Evolutionary conservation across 2,797 vertebrate species (phyloP).

Genomic region (Dromococcyx pavoninus): DNA sequence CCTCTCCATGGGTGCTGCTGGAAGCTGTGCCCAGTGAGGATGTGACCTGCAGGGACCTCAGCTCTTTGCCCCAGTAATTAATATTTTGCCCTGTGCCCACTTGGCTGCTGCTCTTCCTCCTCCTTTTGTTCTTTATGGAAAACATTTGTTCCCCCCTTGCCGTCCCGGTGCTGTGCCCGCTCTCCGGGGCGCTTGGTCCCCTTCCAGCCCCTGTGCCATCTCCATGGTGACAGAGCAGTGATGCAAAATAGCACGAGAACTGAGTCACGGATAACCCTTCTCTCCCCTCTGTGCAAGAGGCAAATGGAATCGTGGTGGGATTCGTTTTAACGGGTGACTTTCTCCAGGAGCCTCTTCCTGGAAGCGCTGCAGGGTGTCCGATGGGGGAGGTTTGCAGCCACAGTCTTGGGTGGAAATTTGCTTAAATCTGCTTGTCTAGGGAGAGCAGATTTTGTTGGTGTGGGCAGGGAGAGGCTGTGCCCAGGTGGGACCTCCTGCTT

Average conservation of each 20-base stretch:
- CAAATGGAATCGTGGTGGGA: background rate
- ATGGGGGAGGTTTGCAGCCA: accelerated
- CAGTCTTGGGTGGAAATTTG: background rate
- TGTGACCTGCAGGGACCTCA: background rate
- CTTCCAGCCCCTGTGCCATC: conserved; percentile 24
- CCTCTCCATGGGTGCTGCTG: background rate
- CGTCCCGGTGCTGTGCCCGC: background rate
- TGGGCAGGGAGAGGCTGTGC: background rate
- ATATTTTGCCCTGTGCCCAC: background rate
- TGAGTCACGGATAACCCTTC: background rate
- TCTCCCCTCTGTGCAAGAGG: background rate
- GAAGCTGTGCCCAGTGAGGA: too few relatives aligned
- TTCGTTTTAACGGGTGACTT: background rate
- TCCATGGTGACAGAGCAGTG: background rate
- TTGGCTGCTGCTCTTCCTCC: background rate
- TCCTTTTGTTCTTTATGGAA: background rate
- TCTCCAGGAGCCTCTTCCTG: background rate
- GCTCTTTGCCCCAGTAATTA: background rate
- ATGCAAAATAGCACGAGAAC: background rate
- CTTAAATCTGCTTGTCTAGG: background rate
- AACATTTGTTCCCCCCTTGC: background rate
- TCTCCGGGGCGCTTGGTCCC: background rate
- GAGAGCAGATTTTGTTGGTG: background rate
- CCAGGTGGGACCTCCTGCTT: background rate
- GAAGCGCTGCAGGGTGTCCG: accelerated